Base-by-base conservation (phyloP, 2,113 vertebrate genomes). In the Fregetta grallaria region DNA sequence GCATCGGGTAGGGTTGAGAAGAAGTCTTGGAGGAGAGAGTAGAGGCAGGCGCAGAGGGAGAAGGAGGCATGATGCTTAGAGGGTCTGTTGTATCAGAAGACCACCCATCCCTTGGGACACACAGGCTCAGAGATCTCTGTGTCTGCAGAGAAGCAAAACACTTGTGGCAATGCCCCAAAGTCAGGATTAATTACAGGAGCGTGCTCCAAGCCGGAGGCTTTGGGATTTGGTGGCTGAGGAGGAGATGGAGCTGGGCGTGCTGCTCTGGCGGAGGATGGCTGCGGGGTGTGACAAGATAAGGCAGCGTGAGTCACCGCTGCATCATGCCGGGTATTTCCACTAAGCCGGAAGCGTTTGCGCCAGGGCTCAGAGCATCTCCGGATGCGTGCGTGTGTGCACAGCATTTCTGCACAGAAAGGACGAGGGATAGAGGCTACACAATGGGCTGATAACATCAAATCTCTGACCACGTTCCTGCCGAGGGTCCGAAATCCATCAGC, bases 311-410 rank as follows among this genome's bases (percentile, higher is more conserved):
- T 86, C 95, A 86, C 22, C 2, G 1, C 59, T 3, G 47, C 13
- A 0, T 70, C 77, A 65, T 13, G 0, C 7, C 9, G 0, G 53
- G 65, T n/a, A 65, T 68, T 66, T 30, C 75, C 67, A 19, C n/a
- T 10, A 2, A 30, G 68, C 59, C 4, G 8, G 82, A 65, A 88
- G 44, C 12, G 0, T 11, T 44, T 49, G 32, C 23, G 6, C 7
- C 47, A 16, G 47, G 9, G 15, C 32, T 87, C 1, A 7, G 49
- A 55, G 71, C 62, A 12, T 30, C 62, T 16, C 30, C 2, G 9
- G 16, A 6, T 6, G 6, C 2, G 2, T 5, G 42, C 0, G 1
- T 22, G 49, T 16, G 34, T 7, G 10, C 42, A 22, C 62, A 7
- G 6, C 25, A 5, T 34, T 84, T 30, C 90, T n/a, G 44, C 36